Percentiles rank a stretch among this genome's conserved stretches.
These are phyloP conservation scores for Atherinomorus stipes DNA, from an alignment of 2,113 vertebrate species.

Conservation along the genomic window DNA sequence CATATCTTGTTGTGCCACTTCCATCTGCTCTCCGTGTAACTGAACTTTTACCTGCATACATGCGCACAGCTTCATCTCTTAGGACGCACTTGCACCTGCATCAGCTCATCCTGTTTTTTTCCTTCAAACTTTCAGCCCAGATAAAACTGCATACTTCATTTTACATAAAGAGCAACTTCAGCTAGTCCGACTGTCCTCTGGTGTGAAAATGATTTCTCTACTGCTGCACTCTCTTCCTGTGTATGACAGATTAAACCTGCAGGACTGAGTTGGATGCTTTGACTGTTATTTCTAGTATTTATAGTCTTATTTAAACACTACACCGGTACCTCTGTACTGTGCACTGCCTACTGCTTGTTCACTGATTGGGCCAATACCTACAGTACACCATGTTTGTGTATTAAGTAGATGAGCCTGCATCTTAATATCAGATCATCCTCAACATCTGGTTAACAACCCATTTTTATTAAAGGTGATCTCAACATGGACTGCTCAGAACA, in stretches of 20 bases:
- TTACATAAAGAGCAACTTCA: constrained; percentile 6
- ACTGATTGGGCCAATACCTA: neutral
- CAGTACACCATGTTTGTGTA: neutral
- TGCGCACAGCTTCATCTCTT: neutral
- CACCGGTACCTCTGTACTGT: constrained; percentile 12
- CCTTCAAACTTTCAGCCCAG: neutral
- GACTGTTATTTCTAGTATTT: neutral
- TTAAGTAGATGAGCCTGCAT: neutral
- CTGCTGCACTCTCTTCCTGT: neutral
- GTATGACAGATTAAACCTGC: neutral
- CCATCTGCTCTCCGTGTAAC: neutral
- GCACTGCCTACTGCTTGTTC: constrained; percentile 20
- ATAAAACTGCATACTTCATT: neutral
- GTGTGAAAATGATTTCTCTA: constrained; percentile 13
- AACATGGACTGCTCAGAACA: constrained; percentile 17
- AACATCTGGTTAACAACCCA: neutral
- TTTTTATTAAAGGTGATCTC: constrained; percentile 6
- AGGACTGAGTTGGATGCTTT: neutral
- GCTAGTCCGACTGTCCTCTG: neutral
- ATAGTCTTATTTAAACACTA: constrained; percentile 22
- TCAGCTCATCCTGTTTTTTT: neutral
- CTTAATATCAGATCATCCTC: too few relatives aligned
- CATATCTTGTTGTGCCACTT: constrained; percentile 15
- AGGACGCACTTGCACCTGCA: neutral
- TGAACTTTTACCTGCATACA: neutral